Base-by-base conservation (phyloP, 1,140 invertebrate genomes). In the Bombus superbus region DNA sequence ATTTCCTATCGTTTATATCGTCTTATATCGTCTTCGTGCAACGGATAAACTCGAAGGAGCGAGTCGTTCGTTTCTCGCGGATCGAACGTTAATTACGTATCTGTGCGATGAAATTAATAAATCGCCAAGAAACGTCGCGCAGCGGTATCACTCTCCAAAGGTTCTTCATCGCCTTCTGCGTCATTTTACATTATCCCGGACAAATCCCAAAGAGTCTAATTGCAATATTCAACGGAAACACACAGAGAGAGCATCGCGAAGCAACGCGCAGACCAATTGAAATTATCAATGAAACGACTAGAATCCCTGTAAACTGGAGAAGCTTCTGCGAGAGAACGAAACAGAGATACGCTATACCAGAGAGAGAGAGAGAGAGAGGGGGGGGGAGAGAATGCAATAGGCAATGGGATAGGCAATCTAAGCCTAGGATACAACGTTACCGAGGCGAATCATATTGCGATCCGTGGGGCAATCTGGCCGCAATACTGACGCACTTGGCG, bases 401-500 rank as follows among this genome's bases (percentile, higher is more conserved):
- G 11, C 69, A 42, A n/a, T 18, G n/a, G 66, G 32, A 38, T 42
- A 22, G 42, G 71, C 32, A 47, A 75, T 75, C 71, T 40, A 47
- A 75, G 69, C 53, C 38, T 40, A 32, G 18, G n/a, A 42, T 81
- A 9, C 69, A 73, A 73, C 13, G 80, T 40, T 72, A 62, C 47
- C 32, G 35, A 57, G 42, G 32, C n/a, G 81, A 82, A 75, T 84
- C 38, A 84, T 81, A 85, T 85, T 81, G 68, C 68, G 57, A 82
- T 76, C 22, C 53, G 35, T 38, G 22, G 42, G 28, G 40, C 64
- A 89, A 88, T 89, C 85, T 79, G 68, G 32, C 73, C 79, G 76
- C 82, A 79, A 91, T 86, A 74, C 81, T 86, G 82, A 91, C 69
- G 74, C 80, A 88, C 85, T 92, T 89, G 86, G 89, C 80, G 87